A percentile compares a stretch with the other conserved stretches of the same genome.
Conservation (phyloP, 2,113 vertebrate genomes). For the Campylorhamphus procurvoides region DNA sequence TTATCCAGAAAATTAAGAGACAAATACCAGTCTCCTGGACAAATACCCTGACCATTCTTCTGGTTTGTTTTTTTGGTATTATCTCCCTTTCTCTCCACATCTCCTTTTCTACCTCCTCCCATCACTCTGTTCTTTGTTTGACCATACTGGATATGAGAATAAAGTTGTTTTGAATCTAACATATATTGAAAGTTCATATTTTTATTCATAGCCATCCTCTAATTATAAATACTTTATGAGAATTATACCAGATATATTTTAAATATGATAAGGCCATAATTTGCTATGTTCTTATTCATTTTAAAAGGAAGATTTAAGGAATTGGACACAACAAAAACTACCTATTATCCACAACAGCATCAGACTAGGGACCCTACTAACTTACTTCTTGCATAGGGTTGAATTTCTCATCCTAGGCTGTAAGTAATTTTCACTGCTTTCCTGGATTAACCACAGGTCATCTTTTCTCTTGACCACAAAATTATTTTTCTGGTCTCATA, state of each 20-base stretch:
- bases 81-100: background rate
- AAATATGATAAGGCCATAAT: background rate
- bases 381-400: background rate
- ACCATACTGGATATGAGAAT: background rate
- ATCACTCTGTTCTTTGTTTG: background rate
- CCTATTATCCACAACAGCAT: background rate
- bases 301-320: background rate
- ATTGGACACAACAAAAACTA: background rate
- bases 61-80: background rate
- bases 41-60: background rate
- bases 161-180: background rate
- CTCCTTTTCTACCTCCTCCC: background rate
- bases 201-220: background rate
- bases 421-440: background rate
- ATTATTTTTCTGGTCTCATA: background rate
- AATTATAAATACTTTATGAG: background rate
- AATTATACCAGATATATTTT: background rate
- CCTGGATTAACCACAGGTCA: constrained; percentile 11
- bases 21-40: background rate
- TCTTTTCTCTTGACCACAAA: background rate
- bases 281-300: background rate
- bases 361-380: background rate
- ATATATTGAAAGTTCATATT: background rate
- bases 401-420: background rate
- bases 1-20: background rate